phyloP scores from a whole-genome alignment of 2,113 vertebrate species.

The Paraplagusia blochii region DNA sequence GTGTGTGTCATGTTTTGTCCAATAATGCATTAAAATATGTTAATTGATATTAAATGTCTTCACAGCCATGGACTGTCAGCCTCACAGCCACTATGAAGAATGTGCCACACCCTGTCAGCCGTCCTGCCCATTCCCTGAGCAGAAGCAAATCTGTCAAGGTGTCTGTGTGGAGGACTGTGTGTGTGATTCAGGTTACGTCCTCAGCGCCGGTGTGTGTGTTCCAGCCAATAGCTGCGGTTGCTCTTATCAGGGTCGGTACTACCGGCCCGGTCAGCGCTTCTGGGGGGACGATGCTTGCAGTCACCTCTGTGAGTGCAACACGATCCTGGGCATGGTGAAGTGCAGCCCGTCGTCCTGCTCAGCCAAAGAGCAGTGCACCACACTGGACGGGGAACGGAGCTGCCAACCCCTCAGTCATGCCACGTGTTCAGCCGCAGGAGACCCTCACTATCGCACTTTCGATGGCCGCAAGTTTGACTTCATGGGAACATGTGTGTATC shows the following conservation, averaged over 20 bases:
- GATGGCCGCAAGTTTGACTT: slow-evolving; percentile 65
- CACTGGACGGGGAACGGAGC: slow-evolving; percentile 44
- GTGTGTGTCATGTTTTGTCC: too few relatives aligned
- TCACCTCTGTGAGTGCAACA: slow-evolving; percentile 56
- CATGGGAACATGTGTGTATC: slow-evolving; percentile 72
- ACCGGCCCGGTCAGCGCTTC: slow-evolving; percentile 60
- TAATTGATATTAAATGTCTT: background rate
- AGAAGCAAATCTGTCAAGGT: slow-evolving; percentile 28
- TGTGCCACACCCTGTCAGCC: slow-evolving; percentile 64
- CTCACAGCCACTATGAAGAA: slow-evolving; percentile 66
- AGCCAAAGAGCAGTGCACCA: slow-evolving; percentile 49
- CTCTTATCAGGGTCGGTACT: slow-evolving; percentile 67
- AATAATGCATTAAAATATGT: too few relatives aligned
- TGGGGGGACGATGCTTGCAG: slow-evolving; percentile 65
- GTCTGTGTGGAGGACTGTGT: slow-evolving; percentile 64
- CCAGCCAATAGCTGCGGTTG: slow-evolving; percentile 63
- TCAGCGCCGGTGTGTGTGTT: slow-evolving; percentile 59
- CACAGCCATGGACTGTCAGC: slow-evolving; percentile 64
- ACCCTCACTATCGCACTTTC: slow-evolving; percentile 70
- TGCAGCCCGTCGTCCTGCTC: slow-evolving; percentile 57
- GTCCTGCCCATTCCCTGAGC: slow-evolving; percentile 58
- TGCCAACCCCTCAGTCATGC: slow-evolving; percentile 55
- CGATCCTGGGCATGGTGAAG: slow-evolving; percentile 41
- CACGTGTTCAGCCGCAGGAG: slow-evolving; percentile 59
- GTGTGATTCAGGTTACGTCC: slow-evolving; percentile 64